A percentile compares a stretch with the other conserved stretches of the same genome.
Conservation (phyloP, 2,113 vertebrate species). For the Catharus minimus region DNA sequence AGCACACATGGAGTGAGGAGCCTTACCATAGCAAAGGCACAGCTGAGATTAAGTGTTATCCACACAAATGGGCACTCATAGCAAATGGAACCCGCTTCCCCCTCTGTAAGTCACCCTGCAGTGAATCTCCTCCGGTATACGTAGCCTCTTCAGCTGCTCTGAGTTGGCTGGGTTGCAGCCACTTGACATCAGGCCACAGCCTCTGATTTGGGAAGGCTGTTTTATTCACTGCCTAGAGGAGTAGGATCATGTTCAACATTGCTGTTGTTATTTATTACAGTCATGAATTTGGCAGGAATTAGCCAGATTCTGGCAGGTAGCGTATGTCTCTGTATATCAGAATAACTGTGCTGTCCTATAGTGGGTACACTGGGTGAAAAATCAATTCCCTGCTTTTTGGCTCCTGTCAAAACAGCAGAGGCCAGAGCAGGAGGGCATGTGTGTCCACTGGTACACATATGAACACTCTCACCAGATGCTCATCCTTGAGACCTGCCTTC, state of each 20-base stretch:
- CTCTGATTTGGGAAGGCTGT: constrained; percentile 5
- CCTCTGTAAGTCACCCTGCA: neutral
- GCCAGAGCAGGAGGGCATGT: neutral
- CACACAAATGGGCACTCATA: neutral
- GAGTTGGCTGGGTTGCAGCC: constrained; percentile 7
- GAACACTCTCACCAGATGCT: neutral
- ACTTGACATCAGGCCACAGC: constrained; percentile 14
- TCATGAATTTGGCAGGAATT: constrained; percentile 49
- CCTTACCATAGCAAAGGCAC: neutral
- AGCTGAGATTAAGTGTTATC: neutral
- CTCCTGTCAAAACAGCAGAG: neutral
- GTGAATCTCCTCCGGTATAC: neutral
- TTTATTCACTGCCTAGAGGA: constrained; percentile 46
- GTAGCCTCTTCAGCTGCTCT: neutral
- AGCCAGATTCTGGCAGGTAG: constrained; percentile 40
- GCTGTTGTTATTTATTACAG: constrained; percentile 49
- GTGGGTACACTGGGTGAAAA: constrained; percentile 2
- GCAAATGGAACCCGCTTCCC: neutral
- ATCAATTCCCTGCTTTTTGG: neutral
- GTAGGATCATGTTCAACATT: constrained; percentile 9
- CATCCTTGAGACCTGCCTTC: neutral
- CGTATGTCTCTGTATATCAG: neutral
- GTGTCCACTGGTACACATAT: neutral
- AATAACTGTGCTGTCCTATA: neutral
- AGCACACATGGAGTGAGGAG: neutral